These are phyloP conservation scores for Drosophila serrata DNA, from an alignment of 1,140 invertebrate species.

Conservation along the genomic window DNA sequence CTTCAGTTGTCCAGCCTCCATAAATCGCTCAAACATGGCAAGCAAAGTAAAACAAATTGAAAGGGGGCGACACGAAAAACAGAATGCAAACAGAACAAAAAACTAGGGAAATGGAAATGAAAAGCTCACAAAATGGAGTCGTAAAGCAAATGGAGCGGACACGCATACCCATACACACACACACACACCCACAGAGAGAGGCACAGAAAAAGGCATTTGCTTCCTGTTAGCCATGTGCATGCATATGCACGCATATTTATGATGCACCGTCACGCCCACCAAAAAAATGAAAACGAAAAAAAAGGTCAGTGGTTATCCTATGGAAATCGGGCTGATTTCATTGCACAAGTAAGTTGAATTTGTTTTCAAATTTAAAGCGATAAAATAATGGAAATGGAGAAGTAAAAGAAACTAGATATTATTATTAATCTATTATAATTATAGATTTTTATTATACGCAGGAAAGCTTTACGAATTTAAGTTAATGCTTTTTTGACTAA, in stretches of 20 bases:
- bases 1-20: conserved; percentile 59
- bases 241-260: conserved; percentile 74
- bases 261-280: conserved; percentile 48
- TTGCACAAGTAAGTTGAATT: conserved; percentile 11
- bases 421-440: too few species aligned
- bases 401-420: too few species aligned
- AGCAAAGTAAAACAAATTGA: conserved; percentile 77
- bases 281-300: background rate
- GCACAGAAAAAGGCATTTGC: conserved; percentile 2
- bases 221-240: conserved; percentile 40
- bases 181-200: too few species aligned
- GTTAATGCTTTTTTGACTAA: too few species aligned
- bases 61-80: conserved; percentile 27
- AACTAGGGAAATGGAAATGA: conserved; percentile 62
- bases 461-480: too few species aligned
- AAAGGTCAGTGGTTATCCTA: background rate
- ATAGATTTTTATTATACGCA: too few species aligned
- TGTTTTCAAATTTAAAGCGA: background rate
- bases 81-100: conserved; percentile 32
- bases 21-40: conserved; percentile 80
- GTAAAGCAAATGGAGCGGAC: conserved; percentile 73
- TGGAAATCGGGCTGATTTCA: conserved; percentile 17
- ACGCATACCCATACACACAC: conserved; percentile 13
- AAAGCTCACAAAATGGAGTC: conserved; percentile 75
- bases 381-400: background rate